Base-by-base conservation (phyloP, 2,888 invertebrate species). In the Amiota mariae region DNA sequence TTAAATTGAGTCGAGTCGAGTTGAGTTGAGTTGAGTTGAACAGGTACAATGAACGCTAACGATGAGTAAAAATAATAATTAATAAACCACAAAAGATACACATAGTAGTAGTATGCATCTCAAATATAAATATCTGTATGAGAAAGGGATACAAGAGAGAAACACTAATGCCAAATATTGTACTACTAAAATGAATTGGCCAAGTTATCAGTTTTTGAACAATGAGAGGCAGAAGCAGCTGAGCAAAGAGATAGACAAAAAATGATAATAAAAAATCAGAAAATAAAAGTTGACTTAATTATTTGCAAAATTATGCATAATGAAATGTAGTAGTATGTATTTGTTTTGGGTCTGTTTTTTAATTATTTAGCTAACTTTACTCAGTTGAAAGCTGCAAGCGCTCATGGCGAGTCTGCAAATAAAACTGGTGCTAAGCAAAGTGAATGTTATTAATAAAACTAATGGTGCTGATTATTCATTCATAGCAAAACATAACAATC, bases 341-440 rank as follows among this genome's bases (percentile, higher is more conserved):
- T 57, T 70, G 72, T 72, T 73, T 76, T 74, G 12, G 72, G 24
- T 46, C 13, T 4, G 56, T 20, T 67, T 57, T 20, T 48, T 20
- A 36, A 4, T 15, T 67, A 54, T 20, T 46, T 20, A 20, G 8
- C 18, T 46, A 46, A 15, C 59, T 63, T 59, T 20, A 20, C 1
- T 64, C 75, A 84, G 85, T 84, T 72, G 77, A 36, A 48, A 67
- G 72, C 51, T 57, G 76, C 54, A 8, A 64, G 80, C 72, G 81
- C 79, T 81, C 75, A 87, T 87, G 88, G 87, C 82, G 77, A 81
- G 82, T 82, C 77, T 88, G 72, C 80, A 82, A 79, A 87, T 88
- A 20, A 86, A 83, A 79, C 86, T 87, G 13, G 77, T 85, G 73
- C 80, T 88, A 73, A 77, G 76, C 75, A 79, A 80, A 70, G 67